These are phyloP conservation scores for Clarias gariepinus DNA, from an alignment of 2,113 vertebrate genomes.

Conservation along the genomic window DNA sequence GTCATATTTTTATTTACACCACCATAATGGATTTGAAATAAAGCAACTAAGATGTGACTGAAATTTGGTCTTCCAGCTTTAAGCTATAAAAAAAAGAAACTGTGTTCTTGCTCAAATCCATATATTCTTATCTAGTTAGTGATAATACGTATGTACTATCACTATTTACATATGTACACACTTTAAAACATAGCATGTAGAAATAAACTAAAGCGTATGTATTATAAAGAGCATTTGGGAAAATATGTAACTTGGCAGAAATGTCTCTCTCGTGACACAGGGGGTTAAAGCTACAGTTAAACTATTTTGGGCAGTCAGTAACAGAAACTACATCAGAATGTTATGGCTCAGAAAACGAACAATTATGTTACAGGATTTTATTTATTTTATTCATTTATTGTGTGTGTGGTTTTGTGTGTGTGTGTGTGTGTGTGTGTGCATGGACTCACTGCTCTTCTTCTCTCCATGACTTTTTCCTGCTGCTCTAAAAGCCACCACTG, in stretches of 20 bases:
- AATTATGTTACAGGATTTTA: neutral
- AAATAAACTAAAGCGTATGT: slow-evolving; percentile 24
- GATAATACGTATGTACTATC: neutral
- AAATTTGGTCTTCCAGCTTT: too few species aligned
- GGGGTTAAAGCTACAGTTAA: neutral
- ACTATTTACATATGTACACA: slow-evolving; percentile 14
- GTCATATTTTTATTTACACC: too few species aligned
- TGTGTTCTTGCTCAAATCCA: too few species aligned
- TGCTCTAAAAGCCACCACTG: slow-evolving; percentile 84
- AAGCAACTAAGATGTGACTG: too few species aligned
- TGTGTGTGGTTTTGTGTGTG: neutral
- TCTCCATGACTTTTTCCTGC: slow-evolving; percentile 82
- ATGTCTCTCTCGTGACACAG: neutral
- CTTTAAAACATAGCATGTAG: slow-evolving; percentile 1
- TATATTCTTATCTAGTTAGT: neutral
- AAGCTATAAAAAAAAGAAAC: too few species aligned
- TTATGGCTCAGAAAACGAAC: neutral
- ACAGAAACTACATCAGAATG: neutral
- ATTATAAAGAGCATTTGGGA: slow-evolving; percentile 14
- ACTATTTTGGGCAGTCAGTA: slow-evolving; percentile 26
- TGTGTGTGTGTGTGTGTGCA: neutral
- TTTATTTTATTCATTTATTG: neutral
- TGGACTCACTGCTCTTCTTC: slow-evolving; percentile 83
- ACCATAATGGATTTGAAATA: too few species aligned
- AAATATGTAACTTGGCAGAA: slow-evolving; percentile 24